Evolutionary conservation across 2,888 invertebrate genomes (phyloP), one percentile per base, ranked within the genome.

Genomic region (Odontocerum albicorne): DNA sequence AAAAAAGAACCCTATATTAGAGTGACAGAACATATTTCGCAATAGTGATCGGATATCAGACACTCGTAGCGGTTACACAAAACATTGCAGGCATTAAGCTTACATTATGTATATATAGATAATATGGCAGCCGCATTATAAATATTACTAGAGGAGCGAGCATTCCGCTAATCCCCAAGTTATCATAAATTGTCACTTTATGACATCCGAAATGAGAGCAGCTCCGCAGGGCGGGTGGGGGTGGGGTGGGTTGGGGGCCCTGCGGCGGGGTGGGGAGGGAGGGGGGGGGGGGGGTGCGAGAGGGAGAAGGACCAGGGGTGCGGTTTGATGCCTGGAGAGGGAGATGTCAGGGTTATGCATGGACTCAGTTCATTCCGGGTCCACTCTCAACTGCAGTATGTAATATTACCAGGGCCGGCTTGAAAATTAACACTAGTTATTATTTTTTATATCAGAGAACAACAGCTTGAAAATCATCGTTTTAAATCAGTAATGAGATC

Each of bases 121-220:
- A 59, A 59, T 59, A 49, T 42, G 49, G 55, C 52, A 55, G 49
- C 53, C 59, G 59, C 59, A 56, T 56, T 59, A 57, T 75, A 76
- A 75, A 74, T 58, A 60, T 58, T 49, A 53, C 58, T 42, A 42
- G 55, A 60, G 56, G 53, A 59, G 57, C 55, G 57, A 60, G 59
- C 59, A 56, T 56, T 60, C 52, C 69, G 76, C 77, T 77, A 77
- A 78, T 77, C 77, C 77, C 72, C 60, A 70, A 72, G 75, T 76
- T 77, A 78, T 77, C 78, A 77, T 78, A 78, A 78, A 78, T 78
- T 75, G 77, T 77, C 77, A 77, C 76, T 77, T 78, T 78, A 78
- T 77, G 78, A 78, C 77, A 77, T 78, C 77, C 76, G 71, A 75
- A 77, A 75, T 73, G 77, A 62, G 61, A 61, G 59, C 59, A 50